A percentile compares a stretch with the other conserved stretches of the same genome.
Evolutionary conservation across 1,140 invertebrate genomes (phyloP).

Genomic region (Sminthurinus signatus): DNA sequence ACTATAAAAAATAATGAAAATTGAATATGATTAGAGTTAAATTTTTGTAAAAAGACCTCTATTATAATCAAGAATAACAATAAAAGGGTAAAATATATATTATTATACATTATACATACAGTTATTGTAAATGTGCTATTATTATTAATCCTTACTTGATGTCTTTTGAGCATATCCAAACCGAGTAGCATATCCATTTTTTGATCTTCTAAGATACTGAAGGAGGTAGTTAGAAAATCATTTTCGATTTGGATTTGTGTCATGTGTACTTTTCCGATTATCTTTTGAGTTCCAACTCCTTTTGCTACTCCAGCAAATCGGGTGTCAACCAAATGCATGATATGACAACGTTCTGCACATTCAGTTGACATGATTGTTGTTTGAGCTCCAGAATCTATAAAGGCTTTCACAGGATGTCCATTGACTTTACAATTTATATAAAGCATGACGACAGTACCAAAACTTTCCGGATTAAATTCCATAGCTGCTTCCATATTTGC

Average conservation of each 20-base stretch:
- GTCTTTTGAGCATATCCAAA: slow-evolving; percentile 92
- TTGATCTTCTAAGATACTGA: slow-evolving; percentile 95
- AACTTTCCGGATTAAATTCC: slow-evolving; percentile 96
- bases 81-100: too few species aligned
- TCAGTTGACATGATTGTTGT: slow-evolving; percentile 89
- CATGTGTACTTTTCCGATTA: slow-evolving; percentile 93
- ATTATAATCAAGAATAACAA: too few species aligned
- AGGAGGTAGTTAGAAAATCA: slow-evolving; percentile 89
- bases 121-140: too few species aligned
- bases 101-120: too few species aligned
- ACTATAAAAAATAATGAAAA: slow-evolving; percentile 55
- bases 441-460: slow-evolving; percentile 94
- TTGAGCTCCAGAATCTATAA: slow-evolving; percentile 93
- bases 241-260: slow-evolving; percentile 93
- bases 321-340: slow-evolving; percentile 89
- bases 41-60: too few species aligned
- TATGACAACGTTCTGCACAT: slow-evolving; percentile 89
- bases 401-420: slow-evolving; percentile 91
- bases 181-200: slow-evolving; percentile 98
- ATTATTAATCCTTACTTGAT: slow-evolving; percentile 75
- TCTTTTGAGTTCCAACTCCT: slow-evolving; percentile 90
- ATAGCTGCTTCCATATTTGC: slow-evolving; percentile 98
- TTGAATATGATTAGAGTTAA: too few species aligned
- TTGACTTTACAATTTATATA: slow-evolving; percentile 96
- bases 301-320: slow-evolving; percentile 89